These are phyloP conservation scores for Plutella xylostella DNA, from an alignment of 2,888 invertebrate species.

Conservation along the genomic window DNA sequence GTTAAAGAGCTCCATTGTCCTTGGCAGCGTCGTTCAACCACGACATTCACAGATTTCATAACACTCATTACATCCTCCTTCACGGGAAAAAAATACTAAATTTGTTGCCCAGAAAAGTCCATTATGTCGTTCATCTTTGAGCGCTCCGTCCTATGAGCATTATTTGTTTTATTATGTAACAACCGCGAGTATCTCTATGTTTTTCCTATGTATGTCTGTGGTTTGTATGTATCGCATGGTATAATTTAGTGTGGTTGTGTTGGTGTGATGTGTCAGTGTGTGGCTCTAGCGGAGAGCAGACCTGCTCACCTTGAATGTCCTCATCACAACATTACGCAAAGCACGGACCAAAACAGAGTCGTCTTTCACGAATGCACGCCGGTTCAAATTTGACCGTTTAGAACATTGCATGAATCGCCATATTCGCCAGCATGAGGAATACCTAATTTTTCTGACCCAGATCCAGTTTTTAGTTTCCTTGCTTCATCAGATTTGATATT, in stretches of 20 bases:
- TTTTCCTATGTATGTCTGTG: background rate
- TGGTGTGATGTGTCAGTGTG: background rate
- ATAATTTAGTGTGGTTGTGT: background rate
- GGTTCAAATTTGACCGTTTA: too few species aligned
- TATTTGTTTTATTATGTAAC: background rate
- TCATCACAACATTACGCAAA: conserved; percentile 35
- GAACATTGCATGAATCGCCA: too few species aligned
- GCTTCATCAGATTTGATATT: too few species aligned
- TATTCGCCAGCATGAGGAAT: too few species aligned
- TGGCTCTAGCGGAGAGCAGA: conserved; percentile 18
- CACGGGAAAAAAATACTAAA: background rate
- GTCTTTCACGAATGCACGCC: conserved; percentile 1
- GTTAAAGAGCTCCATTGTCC: background rate
- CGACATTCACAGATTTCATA: conserved; percentile 3
- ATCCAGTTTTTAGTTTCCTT: too few species aligned
- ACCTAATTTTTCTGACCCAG: too few species aligned
- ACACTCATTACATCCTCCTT: background rate
- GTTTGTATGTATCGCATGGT: too few species aligned
- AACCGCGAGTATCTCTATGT: too few species aligned
- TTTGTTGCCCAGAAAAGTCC: background rate
- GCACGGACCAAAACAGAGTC: conserved; percentile 9
- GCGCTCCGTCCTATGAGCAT: background rate
- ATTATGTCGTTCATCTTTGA: background rate
- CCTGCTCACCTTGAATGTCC: conserved; percentile 59
- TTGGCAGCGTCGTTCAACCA: background rate